Percentiles rank a stretch among this genome's conserved stretches.
phyloP scores from a whole-genome alignment of 2,888 invertebrate species.

The Nomada fabriciana region DNA sequence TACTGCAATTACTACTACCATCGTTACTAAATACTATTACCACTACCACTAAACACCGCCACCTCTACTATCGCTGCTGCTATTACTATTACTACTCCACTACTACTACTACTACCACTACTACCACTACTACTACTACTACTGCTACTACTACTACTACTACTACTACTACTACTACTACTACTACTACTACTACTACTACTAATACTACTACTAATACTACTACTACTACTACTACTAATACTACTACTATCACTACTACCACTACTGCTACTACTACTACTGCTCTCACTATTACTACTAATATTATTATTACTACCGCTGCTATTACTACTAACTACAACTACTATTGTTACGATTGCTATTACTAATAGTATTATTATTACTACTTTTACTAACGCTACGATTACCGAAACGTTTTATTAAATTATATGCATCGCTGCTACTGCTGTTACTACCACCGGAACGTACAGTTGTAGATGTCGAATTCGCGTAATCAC shows the following conservation, averaged over 20 bases:
- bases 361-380: constrained; percentile 54
- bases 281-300: constrained; percentile 49
- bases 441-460: constrained; percentile 58
- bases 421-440: constrained; percentile 56
- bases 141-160: constrained; percentile 47
- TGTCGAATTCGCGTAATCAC: constrained; percentile 18
- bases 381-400: constrained; percentile 57
- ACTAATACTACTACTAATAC: constrained; percentile 49
- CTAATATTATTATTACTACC: constrained; percentile 45
- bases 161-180: constrained; percentile 47
- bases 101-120: constrained; percentile 1
- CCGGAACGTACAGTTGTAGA: constrained; percentile 30
- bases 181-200: constrained; percentile 32
- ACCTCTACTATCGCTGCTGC: constrained; percentile 52
- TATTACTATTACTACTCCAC: background rate
- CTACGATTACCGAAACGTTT: constrained; percentile 50
- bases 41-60: constrained; percentile 35
- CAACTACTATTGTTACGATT: constrained; percentile 29
- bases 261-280: constrained; percentile 29
- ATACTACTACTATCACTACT: background rate
- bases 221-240: constrained; percentile 38
- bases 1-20: constrained; percentile 61
- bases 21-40: constrained; percentile 40
- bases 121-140: constrained; percentile 8
- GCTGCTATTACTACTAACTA: constrained; percentile 47